These are phyloP conservation scores for Gila robusta DNA, from an alignment of 2,797 vertebrate species.

Conservation along the genomic window DNA sequence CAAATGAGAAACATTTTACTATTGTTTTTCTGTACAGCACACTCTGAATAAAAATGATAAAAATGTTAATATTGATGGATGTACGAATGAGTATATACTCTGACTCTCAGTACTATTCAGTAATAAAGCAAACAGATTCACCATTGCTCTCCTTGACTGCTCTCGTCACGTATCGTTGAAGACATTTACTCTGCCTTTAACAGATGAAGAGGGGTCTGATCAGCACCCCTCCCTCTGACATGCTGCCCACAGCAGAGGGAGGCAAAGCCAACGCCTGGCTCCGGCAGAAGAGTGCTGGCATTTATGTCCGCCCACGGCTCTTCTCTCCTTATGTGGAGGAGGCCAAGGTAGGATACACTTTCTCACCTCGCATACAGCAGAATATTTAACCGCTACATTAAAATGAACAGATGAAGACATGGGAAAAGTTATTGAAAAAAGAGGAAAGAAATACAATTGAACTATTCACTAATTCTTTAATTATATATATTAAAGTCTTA, in stretches of 20 bases:
- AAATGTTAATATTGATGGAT: constrained; percentile 1
- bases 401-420: neutral
- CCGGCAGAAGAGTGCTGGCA: constrained; percentile 94
- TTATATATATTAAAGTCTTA: neutral
- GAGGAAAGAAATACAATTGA: neutral
- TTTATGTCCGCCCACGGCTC: constrained; percentile 94
- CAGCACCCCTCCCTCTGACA: constrained; percentile 97
- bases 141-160: constrained; percentile 28
- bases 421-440: neutral
- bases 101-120: neutral
- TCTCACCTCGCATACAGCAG: constrained; percentile 5
- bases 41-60: neutral
- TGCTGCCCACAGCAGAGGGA: constrained; percentile 94
- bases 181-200: constrained; percentile 14
- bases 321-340: constrained; percentile 99
- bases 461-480: neutral
- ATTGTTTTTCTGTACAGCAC: neutral
- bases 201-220: constrained; percentile 98
- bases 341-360: constrained; percentile 87
- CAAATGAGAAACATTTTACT: neutral
- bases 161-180: constrained; percentile 4
- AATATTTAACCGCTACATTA: neutral
- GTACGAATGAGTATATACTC: neutral
- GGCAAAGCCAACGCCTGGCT: constrained; percentile 97
- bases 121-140: neutral